phyloP scores from a whole-genome alignment of 2,797 vertebrate species.

The Oreochromis mossambicus region DNA sequence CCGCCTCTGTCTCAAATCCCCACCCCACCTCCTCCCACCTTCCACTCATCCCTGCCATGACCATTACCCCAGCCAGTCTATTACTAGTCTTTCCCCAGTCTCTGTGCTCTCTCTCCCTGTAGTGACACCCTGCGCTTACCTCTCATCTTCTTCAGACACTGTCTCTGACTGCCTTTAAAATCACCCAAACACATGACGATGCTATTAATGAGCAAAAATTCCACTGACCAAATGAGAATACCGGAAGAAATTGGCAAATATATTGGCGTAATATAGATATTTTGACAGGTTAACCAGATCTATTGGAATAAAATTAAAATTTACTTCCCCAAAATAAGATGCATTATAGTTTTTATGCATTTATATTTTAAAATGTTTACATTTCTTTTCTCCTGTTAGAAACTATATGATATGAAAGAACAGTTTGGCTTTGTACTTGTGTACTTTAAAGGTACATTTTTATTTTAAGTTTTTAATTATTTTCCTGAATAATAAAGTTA shows the following conservation, averaged over 20 bases:
- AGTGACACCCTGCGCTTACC: slow-evolving; percentile 16
- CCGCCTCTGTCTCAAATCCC: slow-evolving; percentile 9
- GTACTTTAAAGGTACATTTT: neutral
- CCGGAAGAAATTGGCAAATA: neutral
- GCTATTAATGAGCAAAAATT: neutral
- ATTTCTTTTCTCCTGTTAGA: neutral
- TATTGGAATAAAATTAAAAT: neutral
- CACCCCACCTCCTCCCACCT: neutral
- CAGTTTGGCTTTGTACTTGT: neutral
- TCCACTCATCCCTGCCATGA: slow-evolving; percentile 18
- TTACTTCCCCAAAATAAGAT: accelerated
- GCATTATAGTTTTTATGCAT: neutral
- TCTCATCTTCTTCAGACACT: neutral
- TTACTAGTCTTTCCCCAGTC: slow-evolving; percentile 8
- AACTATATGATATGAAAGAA: neutral
- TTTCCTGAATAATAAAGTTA: neutral
- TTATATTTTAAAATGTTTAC: neutral
- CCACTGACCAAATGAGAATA: neutral
- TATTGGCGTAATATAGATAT: neutral
- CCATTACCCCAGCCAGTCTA: slow-evolving; percentile 10
- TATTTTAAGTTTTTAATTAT: neutral
- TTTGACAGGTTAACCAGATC: neutral
- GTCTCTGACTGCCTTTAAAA: neutral
- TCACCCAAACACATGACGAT: neutral
- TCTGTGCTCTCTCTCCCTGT: neutral